These are phyloP conservation scores for Malurus melanocephalus DNA, from an alignment of 2,113 vertebrate species.

Conservation along the genomic window DNA sequence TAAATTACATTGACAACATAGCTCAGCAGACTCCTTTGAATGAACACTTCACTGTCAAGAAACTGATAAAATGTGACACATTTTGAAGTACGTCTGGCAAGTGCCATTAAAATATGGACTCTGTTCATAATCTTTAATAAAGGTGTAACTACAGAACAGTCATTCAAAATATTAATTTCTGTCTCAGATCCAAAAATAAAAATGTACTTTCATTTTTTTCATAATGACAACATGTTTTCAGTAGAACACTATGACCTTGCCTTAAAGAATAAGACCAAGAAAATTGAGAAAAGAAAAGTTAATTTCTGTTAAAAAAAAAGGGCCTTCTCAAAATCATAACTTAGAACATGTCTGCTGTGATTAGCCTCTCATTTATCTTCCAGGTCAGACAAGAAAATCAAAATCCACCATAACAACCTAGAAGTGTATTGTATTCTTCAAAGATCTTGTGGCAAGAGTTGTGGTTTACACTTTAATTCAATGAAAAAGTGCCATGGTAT, in stretches of 20 bases:
- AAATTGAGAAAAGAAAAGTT: not conserved
- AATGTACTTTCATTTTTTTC: not conserved
- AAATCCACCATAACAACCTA: not conserved
- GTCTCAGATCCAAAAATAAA: not conserved
- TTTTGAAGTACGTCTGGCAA: not conserved
- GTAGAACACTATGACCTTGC: not conserved
- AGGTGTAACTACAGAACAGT: not conserved
- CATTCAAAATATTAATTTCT: not conserved
- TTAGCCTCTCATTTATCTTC: not conserved
- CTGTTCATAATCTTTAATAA: not conserved
- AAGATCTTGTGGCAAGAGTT: not conserved
- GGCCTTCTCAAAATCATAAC: not conserved
- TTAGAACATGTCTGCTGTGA: not conserved
- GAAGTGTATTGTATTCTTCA: not conserved
- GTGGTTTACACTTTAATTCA: not conserved
- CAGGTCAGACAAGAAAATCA: not conserved
- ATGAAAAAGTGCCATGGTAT: not conserved
- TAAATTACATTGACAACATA: not conserved
- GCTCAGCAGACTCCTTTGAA: not conserved
- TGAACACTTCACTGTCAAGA: not conserved
- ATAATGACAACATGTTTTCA: not conserved
- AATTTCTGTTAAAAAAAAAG: not conserved
- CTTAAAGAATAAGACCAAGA: not conserved
- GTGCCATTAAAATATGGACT: not conserved
- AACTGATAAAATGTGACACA: not conserved